Percentiles rank a stretch among this genome's conserved stretches.
Conservation (phyloP, 2,888 invertebrate species). For the Camptogramma bilineatum region DNA sequence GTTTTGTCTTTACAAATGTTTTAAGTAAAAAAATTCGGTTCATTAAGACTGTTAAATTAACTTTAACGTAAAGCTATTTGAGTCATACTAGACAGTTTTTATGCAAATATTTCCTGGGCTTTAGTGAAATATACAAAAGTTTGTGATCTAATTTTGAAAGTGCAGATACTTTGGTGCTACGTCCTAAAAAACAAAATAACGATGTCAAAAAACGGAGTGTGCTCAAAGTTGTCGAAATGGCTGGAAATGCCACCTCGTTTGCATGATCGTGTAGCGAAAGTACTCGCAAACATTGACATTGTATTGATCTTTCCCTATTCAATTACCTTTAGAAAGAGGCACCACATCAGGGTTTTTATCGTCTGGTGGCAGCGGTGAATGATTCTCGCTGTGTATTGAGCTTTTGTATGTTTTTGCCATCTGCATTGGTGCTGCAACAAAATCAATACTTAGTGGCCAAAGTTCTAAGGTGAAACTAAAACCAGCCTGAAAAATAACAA, state of each 20-base stretch:
- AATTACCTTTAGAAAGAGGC: constrained; percentile 92
- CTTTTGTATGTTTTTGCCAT: constrained; percentile 86
- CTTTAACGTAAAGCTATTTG: no score
- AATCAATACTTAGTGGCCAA: background rate
- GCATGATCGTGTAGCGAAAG: background rate
- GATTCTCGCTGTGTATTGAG: constrained; percentile 62
- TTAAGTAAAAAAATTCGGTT: no score
- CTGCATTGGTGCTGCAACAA: constrained; percentile 71
- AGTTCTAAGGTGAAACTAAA: background rate
- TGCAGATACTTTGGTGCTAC: no score
- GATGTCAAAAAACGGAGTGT: background rate
- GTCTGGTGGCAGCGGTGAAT: constrained; percentile 90
- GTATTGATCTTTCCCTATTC: constrained; percentile 3
- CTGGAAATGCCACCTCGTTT: background rate
- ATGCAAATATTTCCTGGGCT: no score
- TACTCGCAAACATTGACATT: background rate
- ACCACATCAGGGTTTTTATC: constrained; percentile 96
- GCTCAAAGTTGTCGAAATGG: background rate
- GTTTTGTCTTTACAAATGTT: no score
- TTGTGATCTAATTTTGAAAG: no score
- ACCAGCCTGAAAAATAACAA: no score
- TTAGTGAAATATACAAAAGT: no score
- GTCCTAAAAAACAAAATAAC: no score
- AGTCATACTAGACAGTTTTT: no score
- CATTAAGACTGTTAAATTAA: no score